Percentiles rank a stretch among this genome's conserved stretches.
These are phyloP conservation scores for Plagiodera versicolora DNA, from an alignment of 2,888 invertebrate species.

Conservation along the genomic window DNA sequence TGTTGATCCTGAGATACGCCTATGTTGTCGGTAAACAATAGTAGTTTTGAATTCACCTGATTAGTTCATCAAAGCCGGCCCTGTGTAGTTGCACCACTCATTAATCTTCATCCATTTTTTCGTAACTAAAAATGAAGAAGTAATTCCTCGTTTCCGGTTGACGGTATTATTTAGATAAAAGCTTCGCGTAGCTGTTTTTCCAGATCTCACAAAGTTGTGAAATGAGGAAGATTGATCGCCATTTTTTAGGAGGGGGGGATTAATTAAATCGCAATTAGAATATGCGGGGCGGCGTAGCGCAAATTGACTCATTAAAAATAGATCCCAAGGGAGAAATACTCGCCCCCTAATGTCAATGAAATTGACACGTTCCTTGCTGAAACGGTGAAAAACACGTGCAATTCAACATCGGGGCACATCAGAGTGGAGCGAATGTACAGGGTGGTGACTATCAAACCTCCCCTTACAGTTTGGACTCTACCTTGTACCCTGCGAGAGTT, in stretches of 20 bases:
- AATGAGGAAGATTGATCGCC: slow-evolving; percentile 25
- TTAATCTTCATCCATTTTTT: slow-evolving; percentile 27
- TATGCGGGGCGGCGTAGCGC: slow-evolving; percentile 11
- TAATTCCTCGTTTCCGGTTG: slow-evolving; percentile 31
- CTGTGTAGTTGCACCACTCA: background rate
- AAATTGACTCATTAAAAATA: slow-evolving; percentile 17
- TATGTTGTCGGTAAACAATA: too few species aligned
- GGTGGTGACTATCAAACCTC: too few species aligned
- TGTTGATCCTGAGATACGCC: too few species aligned
- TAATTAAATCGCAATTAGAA: slow-evolving; percentile 25
- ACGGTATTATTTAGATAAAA: slow-evolving; percentile 32
- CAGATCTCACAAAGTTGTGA: slow-evolving; percentile 19
- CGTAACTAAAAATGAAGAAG: slow-evolving; percentile 23
- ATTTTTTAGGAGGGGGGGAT: slow-evolving; percentile 17
- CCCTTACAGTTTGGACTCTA: too few species aligned
- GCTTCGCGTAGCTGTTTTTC: slow-evolving; percentile 20
- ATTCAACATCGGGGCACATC: too few species aligned
- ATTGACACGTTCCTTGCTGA: background rate
- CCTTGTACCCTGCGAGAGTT: too few species aligned
- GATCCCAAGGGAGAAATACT: background rate
- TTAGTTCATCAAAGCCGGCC: background rate
- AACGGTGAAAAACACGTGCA: background rate
- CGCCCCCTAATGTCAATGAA: background rate
- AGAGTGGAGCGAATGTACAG: too few species aligned
- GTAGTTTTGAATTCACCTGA: background rate